phyloP scores from a whole-genome alignment of 1,140 invertebrate species.

The fruit fly (Drosophila melanogaster) region Release_6_plus_ISO1_MT NT_033779.5:14992501-14993000 shows the following conservation, averaged over 20 bases:
- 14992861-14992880: slow-evolving; percentile 21
- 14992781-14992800: slow-evolving; percentile 39
- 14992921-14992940: slow-evolving; percentile 49
- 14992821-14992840: slow-evolving; percentile 47
- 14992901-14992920: slow-evolving; percentile 66
- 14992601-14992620: slow-evolving; percentile 51
- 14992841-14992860: slow-evolving; percentile 36
- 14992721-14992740: slow-evolving; percentile 61
- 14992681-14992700: slow-evolving; percentile 44
- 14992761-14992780: slow-evolving; percentile 56
- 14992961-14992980: slow-evolving; percentile 76
- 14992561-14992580: slow-evolving; percentile 25
- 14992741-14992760: slow-evolving; percentile 62
- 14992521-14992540: background rate
- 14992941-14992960: slow-evolving; percentile 64
- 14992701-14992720: slow-evolving; percentile 73
- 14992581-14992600: slow-evolving; percentile 35
- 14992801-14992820: background rate
- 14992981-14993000: slow-evolving; percentile 74
- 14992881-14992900: slow-evolving; percentile 11
- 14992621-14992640: slow-evolving; percentile 53
- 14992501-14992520: slow-evolving; percentile 11
- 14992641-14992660: slow-evolving; percentile 30
- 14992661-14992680: slow-evolving; percentile 54
- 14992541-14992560: slow-evolving; percentile 1